A percentile compares a stretch with the other conserved stretches of the same genome.
Conservation (phyloP, 2,113 vertebrate species). For the Pseudonaja textilis region DNA sequence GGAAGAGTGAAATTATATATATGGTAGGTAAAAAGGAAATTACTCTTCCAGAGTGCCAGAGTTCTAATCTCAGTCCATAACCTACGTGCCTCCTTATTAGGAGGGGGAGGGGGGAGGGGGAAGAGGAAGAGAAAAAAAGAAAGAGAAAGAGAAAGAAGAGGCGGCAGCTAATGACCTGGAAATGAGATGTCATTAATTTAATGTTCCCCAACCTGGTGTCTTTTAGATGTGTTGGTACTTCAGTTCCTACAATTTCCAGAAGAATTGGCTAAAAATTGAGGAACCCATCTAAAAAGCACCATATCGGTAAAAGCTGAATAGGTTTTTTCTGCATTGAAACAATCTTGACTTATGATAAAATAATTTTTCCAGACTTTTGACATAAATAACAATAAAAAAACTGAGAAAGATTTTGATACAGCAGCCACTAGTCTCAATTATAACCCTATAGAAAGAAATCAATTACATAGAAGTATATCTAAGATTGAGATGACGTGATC, state of each 20-base stretch:
- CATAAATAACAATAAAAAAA: neutral
- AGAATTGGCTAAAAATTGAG: neutral
- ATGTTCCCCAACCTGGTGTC: neutral
- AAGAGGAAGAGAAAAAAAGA: no score
- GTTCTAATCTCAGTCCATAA: neutral
- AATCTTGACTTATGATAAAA: accelerated
- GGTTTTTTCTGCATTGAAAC: neutral
- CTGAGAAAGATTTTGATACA: neutral
- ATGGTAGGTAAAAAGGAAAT: neutral
- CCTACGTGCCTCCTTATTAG: neutral
- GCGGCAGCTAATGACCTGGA: neutral
- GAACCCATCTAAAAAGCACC: neutral
- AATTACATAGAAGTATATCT: neutral
- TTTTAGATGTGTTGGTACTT: neutral
- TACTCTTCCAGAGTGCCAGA: neutral
- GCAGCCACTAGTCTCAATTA: neutral
- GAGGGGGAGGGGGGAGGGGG: neutral
- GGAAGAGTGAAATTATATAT: no score
- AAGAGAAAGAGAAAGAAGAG: neutral
- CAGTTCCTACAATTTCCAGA: neutral
- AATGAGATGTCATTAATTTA: neutral
- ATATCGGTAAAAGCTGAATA: neutral
- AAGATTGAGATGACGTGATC: neutral
- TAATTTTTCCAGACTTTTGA: neutral
- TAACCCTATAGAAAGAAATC: neutral